A percentile compares a stretch with the other conserved stretches of the same genome.
These are phyloP conservation scores for Margarornis squamiger DNA, from an alignment of 2,797 vertebrate genomes.

Conservation along the genomic window DNA sequence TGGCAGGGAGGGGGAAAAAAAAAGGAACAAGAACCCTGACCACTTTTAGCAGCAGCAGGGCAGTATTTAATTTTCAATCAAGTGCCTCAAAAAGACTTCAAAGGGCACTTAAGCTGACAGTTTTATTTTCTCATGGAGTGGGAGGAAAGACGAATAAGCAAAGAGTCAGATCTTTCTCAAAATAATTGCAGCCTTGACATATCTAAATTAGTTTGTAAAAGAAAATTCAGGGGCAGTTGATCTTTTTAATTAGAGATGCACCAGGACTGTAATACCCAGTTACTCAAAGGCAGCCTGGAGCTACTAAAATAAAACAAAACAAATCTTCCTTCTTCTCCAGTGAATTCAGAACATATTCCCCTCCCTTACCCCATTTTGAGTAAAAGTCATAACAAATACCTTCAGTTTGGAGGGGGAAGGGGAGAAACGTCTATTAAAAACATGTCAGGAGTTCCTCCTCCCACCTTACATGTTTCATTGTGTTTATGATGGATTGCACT, in stretches of 20 bases:
- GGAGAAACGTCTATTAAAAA: conserved; percentile 55
- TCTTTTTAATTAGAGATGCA: conserved; percentile 80
- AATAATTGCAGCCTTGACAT: conserved; percentile 79
- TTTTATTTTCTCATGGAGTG: conserved; percentile 77
- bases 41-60: conserved; percentile 24
- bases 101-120: conserved; percentile 74
- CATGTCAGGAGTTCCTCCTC: conserved; percentile 42
- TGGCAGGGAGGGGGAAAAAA: neutral
- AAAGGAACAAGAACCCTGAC: conserved; percentile 19
- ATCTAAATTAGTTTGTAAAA: conserved; percentile 80
- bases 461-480: conserved; percentile 54
- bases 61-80: conserved; percentile 75
- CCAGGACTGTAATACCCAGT: conserved; percentile 64
- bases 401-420: conserved; percentile 20
- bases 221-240: conserved; percentile 77
- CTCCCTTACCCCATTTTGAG: neutral
- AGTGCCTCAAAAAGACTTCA: conserved; percentile 75
- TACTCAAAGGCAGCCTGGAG: conserved; percentile 67
- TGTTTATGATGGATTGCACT: conserved; percentile 48
- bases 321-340: conserved; percentile 56
- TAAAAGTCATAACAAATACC: conserved; percentile 36
- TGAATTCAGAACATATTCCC: conserved; percentile 32
- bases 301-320: conserved; percentile 73
- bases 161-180: conserved; percentile 77
- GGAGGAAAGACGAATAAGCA: conserved; percentile 76